Base-by-base conservation (phyloP, 1,140 invertebrate species). In the Pachypeltis micranthus region DNA sequence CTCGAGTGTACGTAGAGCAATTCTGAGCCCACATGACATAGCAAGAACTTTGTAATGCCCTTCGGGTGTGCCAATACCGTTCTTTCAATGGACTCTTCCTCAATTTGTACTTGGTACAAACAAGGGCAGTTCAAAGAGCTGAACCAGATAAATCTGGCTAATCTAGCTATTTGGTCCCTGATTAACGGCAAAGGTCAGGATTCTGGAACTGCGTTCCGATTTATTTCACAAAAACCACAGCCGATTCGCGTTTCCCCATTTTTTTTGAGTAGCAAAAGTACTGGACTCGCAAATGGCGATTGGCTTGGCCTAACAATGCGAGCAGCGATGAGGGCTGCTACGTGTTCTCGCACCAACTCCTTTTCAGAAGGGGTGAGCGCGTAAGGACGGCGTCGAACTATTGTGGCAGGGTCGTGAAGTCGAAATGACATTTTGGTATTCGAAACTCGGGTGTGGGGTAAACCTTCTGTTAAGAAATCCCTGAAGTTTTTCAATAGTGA, bases 141-240 rank as follows among this genome's bases (percentile, higher is more conserved):
- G n/a, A n/a, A n/a, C n/a, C n/a, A n/a, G n/a, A n/a, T n/a, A n/a
- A n/a, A n/a, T n/a, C n/a, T n/a, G n/a, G n/a, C n/a, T n/a, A n/a
- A n/a, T n/a, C n/a, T n/a, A n/a, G n/a, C n/a, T n/a, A n/a, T n/a
- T n/a, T n/a, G n/a, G n/a, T n/a, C n/a, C n/a, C n/a, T n/a, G n/a
- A n/a, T n/a, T n/a, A n/a, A n/a, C n/a, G n/a, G n/a, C n/a, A n/a
- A n/a, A 25, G 72, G 73, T 55, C 71, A 75, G 1, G 61, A 19
- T 60, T 77, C 73, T 1, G 67, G 63, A 16, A 69, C 62, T 4
- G 74, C 76, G 4, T 67, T 24, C 1, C 64, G 27, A 65, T 78
- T 79, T 0, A 78, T 61, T 21, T 44, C 51, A 16, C 72, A 65
- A 62, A 71, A 77, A 65, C 79, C 75, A 0, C 78, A 65, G 63